Evolutionary conservation across 2,797 vertebrate species (phyloP).

Genomic region (Centropyge bicolor): DNA sequence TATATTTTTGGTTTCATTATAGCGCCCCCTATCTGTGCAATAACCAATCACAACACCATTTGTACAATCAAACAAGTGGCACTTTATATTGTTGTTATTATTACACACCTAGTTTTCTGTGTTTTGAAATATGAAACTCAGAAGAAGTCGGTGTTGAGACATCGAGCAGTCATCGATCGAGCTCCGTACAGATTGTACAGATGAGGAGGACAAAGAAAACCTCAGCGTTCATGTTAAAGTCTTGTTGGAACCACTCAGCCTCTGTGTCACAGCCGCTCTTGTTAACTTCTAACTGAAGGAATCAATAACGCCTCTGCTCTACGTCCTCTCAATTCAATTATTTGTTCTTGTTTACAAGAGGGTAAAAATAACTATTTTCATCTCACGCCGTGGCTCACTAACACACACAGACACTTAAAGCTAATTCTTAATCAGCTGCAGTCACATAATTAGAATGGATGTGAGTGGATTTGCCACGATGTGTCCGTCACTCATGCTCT

Average conservation of each 20-base stretch:
- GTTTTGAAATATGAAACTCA: slow-evolving; percentile 1
- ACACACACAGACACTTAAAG: slow-evolving; percentile 2
- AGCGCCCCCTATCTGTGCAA: background rate
- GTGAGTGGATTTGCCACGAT: background rate
- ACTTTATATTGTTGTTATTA: background rate
- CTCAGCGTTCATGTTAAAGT: slow-evolving; percentile 26
- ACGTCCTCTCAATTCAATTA: slow-evolving; percentile 39
- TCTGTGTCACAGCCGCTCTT: slow-evolving; percentile 44
- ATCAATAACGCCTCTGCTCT: slow-evolving; percentile 54
- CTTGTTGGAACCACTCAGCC: slow-evolving; percentile 42
- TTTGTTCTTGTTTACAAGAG: slow-evolving; percentile 43
- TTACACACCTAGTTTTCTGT: background rate
- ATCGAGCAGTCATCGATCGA: slow-evolving; percentile 24
- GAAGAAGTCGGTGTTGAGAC: slow-evolving; percentile 5
- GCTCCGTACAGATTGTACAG: background rate
- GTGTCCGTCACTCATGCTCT: background rate
- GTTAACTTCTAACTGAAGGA: slow-evolving; percentile 53
- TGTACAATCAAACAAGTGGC: background rate
- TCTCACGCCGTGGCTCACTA: slow-evolving; percentile 1
- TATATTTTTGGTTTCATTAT: background rate
- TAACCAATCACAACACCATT: background rate
- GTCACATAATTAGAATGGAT: background rate
- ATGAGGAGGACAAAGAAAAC: slow-evolving; percentile 26
- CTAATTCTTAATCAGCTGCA: background rate
- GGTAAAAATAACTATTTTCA: slow-evolving; percentile 9